Evolutionary conservation across 2,888 invertebrate species (phyloP), one percentile per base, ranked within the genome.

Genomic region (Acanthosepion lycidas): DNA sequence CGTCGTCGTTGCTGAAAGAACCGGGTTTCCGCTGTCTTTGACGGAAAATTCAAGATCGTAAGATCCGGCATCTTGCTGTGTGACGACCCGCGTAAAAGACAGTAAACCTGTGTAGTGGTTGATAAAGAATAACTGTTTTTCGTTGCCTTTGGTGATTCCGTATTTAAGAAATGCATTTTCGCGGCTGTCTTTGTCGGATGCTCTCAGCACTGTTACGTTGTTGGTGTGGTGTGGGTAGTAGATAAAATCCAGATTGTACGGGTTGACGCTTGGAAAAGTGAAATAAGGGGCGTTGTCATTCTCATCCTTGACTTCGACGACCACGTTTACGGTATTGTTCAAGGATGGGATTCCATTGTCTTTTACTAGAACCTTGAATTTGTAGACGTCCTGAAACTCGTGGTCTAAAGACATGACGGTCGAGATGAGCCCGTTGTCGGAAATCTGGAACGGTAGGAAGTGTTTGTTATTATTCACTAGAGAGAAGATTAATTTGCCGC

Each of bases 351-450:
- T 33, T 2, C 94, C 95, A 18, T 91, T 94, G 94, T 96, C 95
- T n/a, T 59, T 94, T n/a, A 95, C 96, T 0, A 95, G 48, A 42
- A 95, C 95, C 18, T 91, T 94, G 18, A 96, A 93, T 26, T 26
- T 48, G 91, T 95, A 94, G 59, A 92, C 78, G 23, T 95, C 51
- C 51, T 93, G 95, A 33, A 94, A 94, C 94, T 97, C 96, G 33
- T 96, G 95, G 94, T 97, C 96, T 94, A 96, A 96, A 23, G 92
- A 94, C 48, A 95, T 94, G 59, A 95, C 95, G 1, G 96, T 96
- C n/a, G 95, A 95, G 42, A 97, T 95, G 59, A 95, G 94, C 20
- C 96, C 96, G 20, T 95, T 95, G 18, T 94, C 48, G 78, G 96
- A 95, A 15, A 96, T 95, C 18, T 95, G 92, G 92, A 96, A 96